phyloP scores from a whole-genome alignment of 2,888 invertebrate species.

The Chymomyza fuscimana region DNA sequence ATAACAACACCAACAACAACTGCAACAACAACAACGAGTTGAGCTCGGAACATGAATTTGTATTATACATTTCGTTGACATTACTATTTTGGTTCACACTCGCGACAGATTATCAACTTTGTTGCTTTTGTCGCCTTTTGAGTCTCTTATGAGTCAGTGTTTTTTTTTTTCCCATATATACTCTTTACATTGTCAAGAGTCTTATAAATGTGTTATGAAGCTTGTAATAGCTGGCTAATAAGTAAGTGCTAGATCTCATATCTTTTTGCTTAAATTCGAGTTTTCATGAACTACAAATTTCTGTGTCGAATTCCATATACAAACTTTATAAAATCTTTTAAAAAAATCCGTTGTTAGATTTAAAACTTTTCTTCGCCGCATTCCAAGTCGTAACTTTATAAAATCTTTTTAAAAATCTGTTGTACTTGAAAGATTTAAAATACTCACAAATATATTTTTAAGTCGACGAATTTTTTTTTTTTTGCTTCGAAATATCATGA shows the following conservation, averaged over 20 bases:
- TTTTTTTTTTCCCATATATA: background rate
- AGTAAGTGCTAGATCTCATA: background rate
- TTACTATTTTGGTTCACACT: conserved; percentile 3
- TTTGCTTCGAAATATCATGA: no score
- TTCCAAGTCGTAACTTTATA: no score
- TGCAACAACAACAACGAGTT: background rate
- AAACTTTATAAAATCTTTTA: no score
- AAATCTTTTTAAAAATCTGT: no score
- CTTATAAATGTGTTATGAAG: background rate
- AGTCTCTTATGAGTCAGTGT: background rate
- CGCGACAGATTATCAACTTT: background rate
- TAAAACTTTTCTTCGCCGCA: no score
- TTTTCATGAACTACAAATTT: no score
- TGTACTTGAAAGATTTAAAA: no score
- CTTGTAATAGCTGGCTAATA: background rate
- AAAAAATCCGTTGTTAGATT: no score
- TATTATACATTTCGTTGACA: background rate
- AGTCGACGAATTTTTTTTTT: no score
- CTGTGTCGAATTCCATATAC: no score
- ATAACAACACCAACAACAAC: background rate
- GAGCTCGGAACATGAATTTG: background rate
- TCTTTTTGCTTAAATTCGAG: no score
- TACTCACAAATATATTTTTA: no score
- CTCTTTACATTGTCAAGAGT: background rate
- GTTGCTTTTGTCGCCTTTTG: background rate